These are phyloP conservation scores for Ptilorrhoa leucosticta DNA, from an alignment of 2,113 vertebrate species.

Conservation along the genomic window DNA sequence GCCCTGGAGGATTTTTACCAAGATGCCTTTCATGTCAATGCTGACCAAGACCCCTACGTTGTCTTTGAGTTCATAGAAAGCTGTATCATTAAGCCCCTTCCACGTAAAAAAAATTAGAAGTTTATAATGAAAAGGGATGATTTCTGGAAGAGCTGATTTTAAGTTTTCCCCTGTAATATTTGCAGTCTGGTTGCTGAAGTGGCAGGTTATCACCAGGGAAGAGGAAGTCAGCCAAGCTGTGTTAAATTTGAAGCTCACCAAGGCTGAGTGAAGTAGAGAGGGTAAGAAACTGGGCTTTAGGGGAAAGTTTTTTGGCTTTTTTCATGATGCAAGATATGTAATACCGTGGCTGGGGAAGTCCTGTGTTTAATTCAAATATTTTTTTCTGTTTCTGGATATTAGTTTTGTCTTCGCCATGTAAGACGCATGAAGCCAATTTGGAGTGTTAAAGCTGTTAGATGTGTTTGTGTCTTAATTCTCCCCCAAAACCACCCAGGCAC, in stretches of 20 bases:
- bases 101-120: background rate
- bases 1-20: slow-evolving; percentile 74
- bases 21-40: slow-evolving; percentile 74
- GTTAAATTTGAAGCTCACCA: background rate
- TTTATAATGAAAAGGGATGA: background rate
- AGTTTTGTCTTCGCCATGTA: background rate
- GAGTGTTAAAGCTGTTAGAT: background rate
- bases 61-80: slow-evolving; percentile 88
- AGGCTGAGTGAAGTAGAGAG: background rate
- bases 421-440: background rate
- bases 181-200: background rate
- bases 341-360: background rate
- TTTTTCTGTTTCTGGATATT: background rate
- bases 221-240: background rate
- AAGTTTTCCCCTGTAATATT: background rate
- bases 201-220: background rate
- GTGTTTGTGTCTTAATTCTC: background rate
- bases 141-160: background rate
- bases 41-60: slow-evolving; percentile 84
- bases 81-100: slow-evolving; percentile 74
- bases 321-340: background rate
- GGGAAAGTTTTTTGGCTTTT: background rate
- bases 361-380: background rate
- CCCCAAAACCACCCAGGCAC: background rate
- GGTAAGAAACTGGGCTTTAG: background rate